A percentile compares a stretch with the other conserved stretches of the same genome.
Evolutionary conservation across 1,140 invertebrate genomes (phyloP).

Genomic region (Drosophila ercepeae): DNA sequence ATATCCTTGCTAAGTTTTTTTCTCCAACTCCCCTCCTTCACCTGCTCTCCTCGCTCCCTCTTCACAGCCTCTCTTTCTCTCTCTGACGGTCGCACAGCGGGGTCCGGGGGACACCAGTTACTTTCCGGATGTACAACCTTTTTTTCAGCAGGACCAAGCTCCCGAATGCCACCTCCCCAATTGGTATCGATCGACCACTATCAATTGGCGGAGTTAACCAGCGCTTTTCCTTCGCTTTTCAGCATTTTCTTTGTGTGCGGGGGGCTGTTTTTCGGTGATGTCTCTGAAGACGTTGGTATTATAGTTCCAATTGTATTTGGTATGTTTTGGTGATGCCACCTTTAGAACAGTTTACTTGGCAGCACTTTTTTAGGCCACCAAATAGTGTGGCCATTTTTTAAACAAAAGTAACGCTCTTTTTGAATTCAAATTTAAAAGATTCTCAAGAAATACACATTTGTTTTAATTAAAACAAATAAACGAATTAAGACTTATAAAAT

Average conservation of each 20-base stretch:
- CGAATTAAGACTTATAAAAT: no score
- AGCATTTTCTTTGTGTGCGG: conserved; percentile 1
- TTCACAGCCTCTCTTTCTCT: neutral
- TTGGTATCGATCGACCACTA: neutral
- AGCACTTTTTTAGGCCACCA: no score
- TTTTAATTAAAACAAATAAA: no score
- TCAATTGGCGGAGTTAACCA: conserved; percentile 1
- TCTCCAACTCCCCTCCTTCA: conserved; percentile 4
- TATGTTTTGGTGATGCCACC: neutral
- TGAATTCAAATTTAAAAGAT: no score
- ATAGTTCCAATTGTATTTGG: neutral
- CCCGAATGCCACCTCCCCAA: neutral
- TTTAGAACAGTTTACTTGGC: neutral
- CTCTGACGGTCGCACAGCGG: neutral
- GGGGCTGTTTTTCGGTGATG: conserved; percentile 1
- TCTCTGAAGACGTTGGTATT: neutral
- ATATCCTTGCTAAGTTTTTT: conserved; percentile 4
- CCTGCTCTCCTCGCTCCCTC: neutral
- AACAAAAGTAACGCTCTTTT: neutral
- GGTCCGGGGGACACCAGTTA: no score
- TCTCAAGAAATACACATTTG: no score
- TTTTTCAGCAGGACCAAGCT: neutral
- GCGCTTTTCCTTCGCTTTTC: conserved; percentile 1
- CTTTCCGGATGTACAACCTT: neutral
- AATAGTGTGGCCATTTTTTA: neutral